These are phyloP conservation scores for Cynoglossus semilaevis DNA, from an alignment of 2,113 vertebrate genomes.

Conservation along the genomic window DNA sequence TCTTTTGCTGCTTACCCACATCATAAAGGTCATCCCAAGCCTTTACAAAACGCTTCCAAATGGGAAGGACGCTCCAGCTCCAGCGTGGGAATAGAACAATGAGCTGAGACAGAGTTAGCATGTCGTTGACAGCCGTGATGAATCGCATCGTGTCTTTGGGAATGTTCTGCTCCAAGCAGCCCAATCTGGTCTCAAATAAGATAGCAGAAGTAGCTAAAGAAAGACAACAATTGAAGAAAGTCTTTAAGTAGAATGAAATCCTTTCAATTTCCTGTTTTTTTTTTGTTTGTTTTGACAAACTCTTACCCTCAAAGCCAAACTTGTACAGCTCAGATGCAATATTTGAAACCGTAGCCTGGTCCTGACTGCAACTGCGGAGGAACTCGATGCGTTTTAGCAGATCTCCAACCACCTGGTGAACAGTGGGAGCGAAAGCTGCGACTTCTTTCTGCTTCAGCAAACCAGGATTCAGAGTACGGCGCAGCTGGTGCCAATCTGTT, in stretches of 20 bases:
- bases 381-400: slow-evolving; percentile 68
- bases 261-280: fast-evolving
- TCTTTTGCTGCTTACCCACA: slow-evolving; percentile 59
- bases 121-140: slow-evolving; percentile 62
- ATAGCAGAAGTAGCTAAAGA: slow-evolving; percentile 70
- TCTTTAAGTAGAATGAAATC: not conserved
- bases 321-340: slow-evolving; percentile 74
- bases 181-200: slow-evolving; percentile 77
- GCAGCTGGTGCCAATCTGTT: slow-evolving; percentile 70
- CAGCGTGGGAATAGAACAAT: slow-evolving; percentile 71
- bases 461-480: slow-evolving; percentile 73
- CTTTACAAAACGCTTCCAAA: slow-evolving; percentile 72
- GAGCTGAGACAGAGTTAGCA: slow-evolving; percentile 61
- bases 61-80: slow-evolving; percentile 69
- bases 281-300: fast-evolving
- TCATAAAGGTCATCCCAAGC: slow-evolving; percentile 77
- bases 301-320: slow-evolving; percentile 79
- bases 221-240: too few species aligned
- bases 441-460: slow-evolving; percentile 73
- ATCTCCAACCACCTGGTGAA: slow-evolving; percentile 74
- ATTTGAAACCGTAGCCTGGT: slow-evolving; percentile 60
- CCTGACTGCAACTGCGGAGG: slow-evolving; percentile 60
- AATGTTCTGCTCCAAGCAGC: slow-evolving; percentile 75
- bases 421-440: slow-evolving; percentile 47
- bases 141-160: slow-evolving; percentile 72